Base-by-base conservation (phyloP, 2,888 invertebrate species). In the Isoperla grammatica region DNA sequence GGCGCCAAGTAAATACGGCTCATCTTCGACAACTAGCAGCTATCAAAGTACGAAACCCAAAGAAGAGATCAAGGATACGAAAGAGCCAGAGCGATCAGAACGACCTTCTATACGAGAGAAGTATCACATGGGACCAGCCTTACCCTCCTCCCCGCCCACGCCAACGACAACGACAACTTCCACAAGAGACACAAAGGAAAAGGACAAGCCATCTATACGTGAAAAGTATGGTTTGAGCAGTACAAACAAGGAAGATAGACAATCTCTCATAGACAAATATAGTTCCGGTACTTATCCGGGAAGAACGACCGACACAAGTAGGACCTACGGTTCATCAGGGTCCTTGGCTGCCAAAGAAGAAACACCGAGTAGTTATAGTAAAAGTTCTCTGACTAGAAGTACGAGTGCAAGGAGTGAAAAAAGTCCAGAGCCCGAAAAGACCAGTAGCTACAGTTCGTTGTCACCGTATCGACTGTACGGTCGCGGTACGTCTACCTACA, bases 391-490 rank as follows among this genome's bases (percentile, higher is more conserved):
- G 9, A 39, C 29, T 4, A 42, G 62, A 22, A 56, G 56, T 11
- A 29, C 29, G 12, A 56, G 57, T 46, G 9, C 22, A 4, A 49
- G 35, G 9, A 29, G 29, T 29, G 29, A 29, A 3, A 5, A 37
- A 13, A 37, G 37, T n/a, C 50, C 50, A n/a, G 50, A 50, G 37
- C 29, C 29, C 2, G 37, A 29, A 13, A 37, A 29, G 9, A 12
- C 35, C 17, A 13, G 35, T 4, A 19, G 50, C 6, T 50, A 50
- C 15, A 35, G 11, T 19, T 15, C 46, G 9, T 13, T 39, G 11
- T 60, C 61, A 1, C 61, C 64, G 0, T 64, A 61, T 15, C 60
- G 62, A 2, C 56, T 60, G n/a, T 62, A 64, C 40, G 56, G 57
- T n/a, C 43, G 55, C 8, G 40, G 49, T 9, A n/a, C 58, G 12